These are phyloP conservation scores for Chamaedrilus cognettii DNA, from an alignment of 2,888 invertebrate genomes.

Conservation along the genomic window DNA sequence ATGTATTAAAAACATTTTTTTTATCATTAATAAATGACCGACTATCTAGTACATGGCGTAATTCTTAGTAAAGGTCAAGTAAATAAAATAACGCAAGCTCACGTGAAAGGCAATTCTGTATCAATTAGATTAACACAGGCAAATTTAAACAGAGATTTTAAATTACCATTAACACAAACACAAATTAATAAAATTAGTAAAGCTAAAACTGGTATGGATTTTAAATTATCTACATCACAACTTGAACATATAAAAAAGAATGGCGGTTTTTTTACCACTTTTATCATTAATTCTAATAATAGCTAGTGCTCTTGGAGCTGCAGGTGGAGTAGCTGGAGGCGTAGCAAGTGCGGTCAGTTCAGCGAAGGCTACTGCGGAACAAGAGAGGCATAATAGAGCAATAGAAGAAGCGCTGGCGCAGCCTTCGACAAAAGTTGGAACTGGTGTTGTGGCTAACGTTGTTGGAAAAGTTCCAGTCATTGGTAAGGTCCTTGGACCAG, in stretches of 20 bases:
- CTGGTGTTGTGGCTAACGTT: too few species aligned
- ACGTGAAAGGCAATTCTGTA: not conserved
- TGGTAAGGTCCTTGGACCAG: too few species aligned
- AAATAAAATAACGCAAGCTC: not conserved
- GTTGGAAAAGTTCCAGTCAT: too few species aligned
- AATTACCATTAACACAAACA: not conserved
- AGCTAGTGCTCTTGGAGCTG: not conserved
- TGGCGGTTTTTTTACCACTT: not conserved
- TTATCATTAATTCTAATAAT: not conserved
- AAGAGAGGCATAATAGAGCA: not conserved
- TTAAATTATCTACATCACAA: not conserved
- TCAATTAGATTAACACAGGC: not conserved
- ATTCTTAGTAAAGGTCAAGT: not conserved
- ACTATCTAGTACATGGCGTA: not conserved
- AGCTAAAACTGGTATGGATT: not conserved
- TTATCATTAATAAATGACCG: not conserved
- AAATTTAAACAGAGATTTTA: not conserved
- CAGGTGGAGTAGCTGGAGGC: not conserved
- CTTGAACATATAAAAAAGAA: not conserved
- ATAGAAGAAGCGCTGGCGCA: not conserved
- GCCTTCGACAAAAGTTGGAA: too few species aligned
- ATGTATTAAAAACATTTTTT: not conserved
- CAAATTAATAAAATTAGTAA: not conserved
- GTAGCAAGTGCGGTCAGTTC: not conserved
- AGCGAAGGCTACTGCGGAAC: not conserved